Percentiles rank a stretch among this genome's conserved stretches.
These are phyloP conservation scores for Mormyrops boulengeri DNA, from an alignment of 2,797 vertebrate genomes.

Conservation along the genomic window DNA sequence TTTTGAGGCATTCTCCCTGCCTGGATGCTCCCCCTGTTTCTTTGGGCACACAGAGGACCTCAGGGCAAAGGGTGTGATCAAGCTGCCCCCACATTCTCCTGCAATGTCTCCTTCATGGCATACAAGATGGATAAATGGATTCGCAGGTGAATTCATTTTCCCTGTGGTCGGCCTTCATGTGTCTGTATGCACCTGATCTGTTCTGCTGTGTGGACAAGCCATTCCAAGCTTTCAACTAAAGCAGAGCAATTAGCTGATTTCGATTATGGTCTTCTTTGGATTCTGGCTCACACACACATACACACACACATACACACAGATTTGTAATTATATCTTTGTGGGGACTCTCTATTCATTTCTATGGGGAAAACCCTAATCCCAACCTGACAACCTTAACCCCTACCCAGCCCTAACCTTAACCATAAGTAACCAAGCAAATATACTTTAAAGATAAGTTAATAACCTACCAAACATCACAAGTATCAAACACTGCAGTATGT, in stretches of 20 bases:
- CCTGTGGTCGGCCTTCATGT: not conserved
- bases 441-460: not conserved
- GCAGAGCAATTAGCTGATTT: not conserved
- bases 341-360: not conserved
- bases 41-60: slow-evolving; percentile 32
- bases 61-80: not conserved
- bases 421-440: not conserved
- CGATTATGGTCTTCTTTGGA: not conserved
- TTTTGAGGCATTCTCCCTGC: slow-evolving; percentile 42
- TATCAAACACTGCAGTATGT: not conserved
- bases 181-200: not conserved
- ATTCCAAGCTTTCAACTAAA: not conserved
- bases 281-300: not conserved
- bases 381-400: not conserved
- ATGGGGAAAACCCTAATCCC: not conserved
- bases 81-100: not conserved
- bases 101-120: not conserved
- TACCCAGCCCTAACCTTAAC: not conserved
- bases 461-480: not conserved
- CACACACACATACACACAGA: not conserved
- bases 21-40: slow-evolving; percentile 36
- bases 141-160: not conserved
- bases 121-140: not conserved
- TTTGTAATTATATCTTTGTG: not conserved
- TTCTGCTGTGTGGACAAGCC: not conserved